phyloP scores from a whole-genome alignment of 2,888 invertebrate species.

The Caenorhabditis wallacei region DNA sequence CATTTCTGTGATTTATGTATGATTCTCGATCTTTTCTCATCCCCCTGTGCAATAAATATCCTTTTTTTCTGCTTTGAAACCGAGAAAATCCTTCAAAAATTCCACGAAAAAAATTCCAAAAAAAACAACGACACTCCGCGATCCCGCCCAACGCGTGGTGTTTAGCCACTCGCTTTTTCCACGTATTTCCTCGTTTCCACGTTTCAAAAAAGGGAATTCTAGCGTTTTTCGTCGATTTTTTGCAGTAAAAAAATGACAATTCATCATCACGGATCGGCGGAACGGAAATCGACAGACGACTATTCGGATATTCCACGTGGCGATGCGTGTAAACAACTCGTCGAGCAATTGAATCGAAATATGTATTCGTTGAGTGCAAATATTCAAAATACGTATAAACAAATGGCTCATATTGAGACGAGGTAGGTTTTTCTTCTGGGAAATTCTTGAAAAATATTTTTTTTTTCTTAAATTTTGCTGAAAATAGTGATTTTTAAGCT shows the following conservation, averaged over 20 bases:
- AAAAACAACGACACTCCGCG: no score
- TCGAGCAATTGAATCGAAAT: constrained; percentile 62
- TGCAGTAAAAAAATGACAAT: constrained; percentile 43
- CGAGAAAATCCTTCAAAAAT: no score
- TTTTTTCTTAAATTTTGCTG: no score
- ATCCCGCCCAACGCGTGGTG: no score
- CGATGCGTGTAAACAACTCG: constrained; percentile 60
- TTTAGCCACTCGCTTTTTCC: no score
- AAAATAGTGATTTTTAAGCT: no score
- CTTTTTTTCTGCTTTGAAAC: no score
- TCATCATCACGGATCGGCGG: constrained; percentile 55
- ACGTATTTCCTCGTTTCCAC: no score
- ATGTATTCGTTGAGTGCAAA: constrained; percentile 47
- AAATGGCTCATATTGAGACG: constrained; percentile 62
- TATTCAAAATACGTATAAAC: constrained; percentile 52
- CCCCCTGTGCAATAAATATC: constrained; percentile 32
- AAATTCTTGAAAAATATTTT: not conserved
- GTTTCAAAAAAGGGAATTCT: no score
- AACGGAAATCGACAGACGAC: constrained; percentile 12
- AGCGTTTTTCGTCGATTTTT: no score
- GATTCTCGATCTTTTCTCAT: constrained; percentile 1
- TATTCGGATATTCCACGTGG: constrained; percentile 64
- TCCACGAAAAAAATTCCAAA: no score
- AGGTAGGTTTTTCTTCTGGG: constrained; percentile 22
- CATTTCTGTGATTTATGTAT: constrained; percentile 17